These are phyloP conservation scores for Ecdyonurus torrentis DNA, from an alignment of 2,888 invertebrate genomes.

Conservation along the genomic window DNA sequence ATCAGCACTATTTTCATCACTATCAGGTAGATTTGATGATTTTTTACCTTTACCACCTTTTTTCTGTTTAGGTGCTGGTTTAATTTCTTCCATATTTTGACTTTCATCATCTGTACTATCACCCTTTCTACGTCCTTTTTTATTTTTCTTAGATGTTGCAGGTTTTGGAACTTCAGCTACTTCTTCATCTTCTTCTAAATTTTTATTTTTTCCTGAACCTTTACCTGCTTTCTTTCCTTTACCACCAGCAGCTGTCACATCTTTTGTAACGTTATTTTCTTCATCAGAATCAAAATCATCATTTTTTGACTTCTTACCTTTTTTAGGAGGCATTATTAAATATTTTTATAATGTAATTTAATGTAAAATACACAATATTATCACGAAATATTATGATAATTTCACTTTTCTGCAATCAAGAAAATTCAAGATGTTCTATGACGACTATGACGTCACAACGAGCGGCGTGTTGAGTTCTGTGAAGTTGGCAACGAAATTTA, in stretches of 20 bases:
- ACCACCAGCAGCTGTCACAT: too few species aligned
- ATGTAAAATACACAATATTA: neutral
- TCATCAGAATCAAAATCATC: neutral
- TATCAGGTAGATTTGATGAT: constrained; percentile 11
- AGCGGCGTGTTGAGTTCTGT: neutral
- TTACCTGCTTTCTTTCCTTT: neutral
- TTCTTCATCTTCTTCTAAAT: neutral
- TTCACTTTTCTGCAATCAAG: neutral
- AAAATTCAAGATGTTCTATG: too few species aligned
- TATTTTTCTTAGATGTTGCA: constrained; percentile 12
- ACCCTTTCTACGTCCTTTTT: constrained; percentile 15
- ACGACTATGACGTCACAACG: neutral
- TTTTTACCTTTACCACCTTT: constrained; percentile 26
- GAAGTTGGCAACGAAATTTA: neutral
- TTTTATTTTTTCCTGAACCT: neutral
- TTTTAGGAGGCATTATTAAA: neutral
- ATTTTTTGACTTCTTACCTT: neutral
- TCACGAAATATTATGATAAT: neutral
- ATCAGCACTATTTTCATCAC: constrained; percentile 21
- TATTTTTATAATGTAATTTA: neutral
- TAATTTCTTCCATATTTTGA: constrained; percentile 20
- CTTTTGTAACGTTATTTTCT: neutral
- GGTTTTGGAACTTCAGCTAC: constrained; percentile 1
- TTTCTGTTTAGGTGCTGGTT: constrained; percentile 27
- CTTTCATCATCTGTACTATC: constrained; percentile 9